Evolutionary conservation across 1,140 invertebrate species (phyloP), one percentile per base, ranked within the genome.

Genomic region (Muscidifurax raptorellus): DNA sequence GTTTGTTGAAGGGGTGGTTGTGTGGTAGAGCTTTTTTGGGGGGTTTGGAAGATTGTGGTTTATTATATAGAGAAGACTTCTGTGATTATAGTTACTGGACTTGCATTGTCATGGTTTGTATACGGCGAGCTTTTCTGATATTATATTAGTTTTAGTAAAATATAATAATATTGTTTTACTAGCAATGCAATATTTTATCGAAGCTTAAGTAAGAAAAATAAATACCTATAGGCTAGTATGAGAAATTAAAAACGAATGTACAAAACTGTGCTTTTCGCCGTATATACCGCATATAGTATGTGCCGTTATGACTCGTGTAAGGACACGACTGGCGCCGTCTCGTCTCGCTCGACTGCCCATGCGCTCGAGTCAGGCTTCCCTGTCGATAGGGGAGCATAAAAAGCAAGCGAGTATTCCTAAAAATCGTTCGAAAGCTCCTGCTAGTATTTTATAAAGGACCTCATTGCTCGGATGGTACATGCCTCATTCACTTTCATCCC

Each of bases 261-360:
- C 15, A 64, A 64, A 64, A 64, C 7, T 0, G 13, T 2, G 64
- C 64, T 66, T 5, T 3, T 10, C 2, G 36, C 36, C 44, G 44
- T n/a, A 66, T 22, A 30, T 69, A 28, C 1, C 27, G 25, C 25
- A 3, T 69, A 10, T 28, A 59, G 12, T 69, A 25, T 6, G 64
- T 9, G 64, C 7, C 64, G 15, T 69, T 69, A 28, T 7, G 22
- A 59, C 52, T n/a, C n/a, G n/a, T 59, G 52, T 59, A 7, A 69
- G 27, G 27, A 28, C 52, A 6, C 7, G 52, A 59, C 52, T 7
- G 52, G 66, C 66, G 66, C 66, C 72, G 22, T 75, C 44, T 47
- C 25, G 69, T 52, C 36, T 30, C 80, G 80, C 40, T 59, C 44
- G 80, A 81, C 15, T 44, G 69, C 80, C 80, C 80, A 81, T 69